phyloP scores from a whole-genome alignment of 2,888 invertebrate species.

The Temnothorax unifasciatus region DNA sequence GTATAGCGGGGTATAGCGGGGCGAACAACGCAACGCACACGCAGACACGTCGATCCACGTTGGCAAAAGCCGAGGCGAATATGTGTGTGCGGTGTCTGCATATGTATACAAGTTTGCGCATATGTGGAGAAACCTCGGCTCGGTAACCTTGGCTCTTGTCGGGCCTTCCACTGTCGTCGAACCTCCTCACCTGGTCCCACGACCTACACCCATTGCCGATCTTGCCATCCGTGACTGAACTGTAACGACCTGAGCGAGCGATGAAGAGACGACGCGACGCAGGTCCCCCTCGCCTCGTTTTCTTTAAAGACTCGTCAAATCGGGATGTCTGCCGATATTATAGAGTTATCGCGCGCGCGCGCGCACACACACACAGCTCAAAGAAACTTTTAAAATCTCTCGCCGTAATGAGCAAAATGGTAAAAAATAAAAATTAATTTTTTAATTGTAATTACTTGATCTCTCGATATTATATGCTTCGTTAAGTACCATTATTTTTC shows the following conservation, averaged over 20 bases:
- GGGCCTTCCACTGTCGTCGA: constrained; percentile 51
- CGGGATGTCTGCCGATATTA: neutral
- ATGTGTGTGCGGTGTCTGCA: neutral
- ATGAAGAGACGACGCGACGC: constrained; percentile 9
- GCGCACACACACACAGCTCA: neutral
- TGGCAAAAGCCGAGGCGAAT: neutral
- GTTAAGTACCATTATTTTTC: neutral
- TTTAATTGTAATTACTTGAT: neutral
- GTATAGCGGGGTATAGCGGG: constrained; percentile 15
- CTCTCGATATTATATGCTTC: neutral
- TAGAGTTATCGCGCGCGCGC: neutral
- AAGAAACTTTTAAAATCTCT: neutral
- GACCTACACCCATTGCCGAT: constrained; percentile 57
- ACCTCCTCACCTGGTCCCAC: constrained; percentile 61
- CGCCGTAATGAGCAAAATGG: no score
- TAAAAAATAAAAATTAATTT: neutral
- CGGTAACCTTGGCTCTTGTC: constrained; percentile 63
- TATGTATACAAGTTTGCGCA: constrained; percentile 58
- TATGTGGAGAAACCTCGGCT: constrained; percentile 54
- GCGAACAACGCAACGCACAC: constrained; percentile 37
- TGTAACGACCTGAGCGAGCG: constrained; percentile 48
- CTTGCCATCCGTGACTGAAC: constrained; percentile 43
- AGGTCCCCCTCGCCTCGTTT: constrained; percentile 3
- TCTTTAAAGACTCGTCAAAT: constrained; percentile 13
- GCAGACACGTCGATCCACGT: neutral